A percentile compares a stretch with the other conserved stretches of the same genome.
Conservation (phyloP, 2,888 invertebrate genomes). For the Marasmarcha lunaedactyla region DNA sequence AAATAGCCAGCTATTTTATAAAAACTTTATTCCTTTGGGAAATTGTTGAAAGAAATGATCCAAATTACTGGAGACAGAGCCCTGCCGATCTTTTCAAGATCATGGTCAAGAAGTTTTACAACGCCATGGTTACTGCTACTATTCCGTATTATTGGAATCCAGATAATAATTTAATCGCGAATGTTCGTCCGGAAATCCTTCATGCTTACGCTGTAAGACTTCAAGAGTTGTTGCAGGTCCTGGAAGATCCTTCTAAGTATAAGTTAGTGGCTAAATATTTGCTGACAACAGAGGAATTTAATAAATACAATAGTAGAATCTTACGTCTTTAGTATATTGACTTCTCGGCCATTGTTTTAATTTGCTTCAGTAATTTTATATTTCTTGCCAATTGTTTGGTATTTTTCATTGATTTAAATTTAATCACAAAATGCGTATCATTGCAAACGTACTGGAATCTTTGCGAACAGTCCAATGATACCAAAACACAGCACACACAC, state of each 20-base stretch:
- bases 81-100: slow-evolving; percentile 35
- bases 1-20: slow-evolving; percentile 68
- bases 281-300: slow-evolving; percentile 28
- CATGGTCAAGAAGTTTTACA: slow-evolving; percentile 44
- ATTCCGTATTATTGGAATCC: slow-evolving; percentile 64
- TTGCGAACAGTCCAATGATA: too few relatives aligned
- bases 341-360: too few relatives aligned
- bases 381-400: too few relatives aligned
- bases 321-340: slow-evolving; percentile 17
- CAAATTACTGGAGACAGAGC: slow-evolving; percentile 28
- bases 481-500: too few relatives aligned
- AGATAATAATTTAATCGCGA: slow-evolving; percentile 46
- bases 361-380: too few relatives aligned
- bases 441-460: too few relatives aligned
- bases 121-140: slow-evolving; percentile 25
- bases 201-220: slow-evolving; percentile 28
- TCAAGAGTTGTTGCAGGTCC: slow-evolving; percentile 21
- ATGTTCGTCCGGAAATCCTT: slow-evolving; percentile 19
- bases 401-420: too few relatives aligned
- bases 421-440: too few relatives aligned
- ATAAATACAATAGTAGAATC: slow-evolving; percentile 25
- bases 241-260: slow-evolving; percentile 26
- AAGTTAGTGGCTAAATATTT: slow-evolving; percentile 35
- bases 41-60: slow-evolving; percentile 24
- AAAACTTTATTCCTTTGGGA: slow-evolving; percentile 65